Base-by-base conservation (phyloP, 2,888 invertebrate genomes). In the Drosophila robusta region DNA sequence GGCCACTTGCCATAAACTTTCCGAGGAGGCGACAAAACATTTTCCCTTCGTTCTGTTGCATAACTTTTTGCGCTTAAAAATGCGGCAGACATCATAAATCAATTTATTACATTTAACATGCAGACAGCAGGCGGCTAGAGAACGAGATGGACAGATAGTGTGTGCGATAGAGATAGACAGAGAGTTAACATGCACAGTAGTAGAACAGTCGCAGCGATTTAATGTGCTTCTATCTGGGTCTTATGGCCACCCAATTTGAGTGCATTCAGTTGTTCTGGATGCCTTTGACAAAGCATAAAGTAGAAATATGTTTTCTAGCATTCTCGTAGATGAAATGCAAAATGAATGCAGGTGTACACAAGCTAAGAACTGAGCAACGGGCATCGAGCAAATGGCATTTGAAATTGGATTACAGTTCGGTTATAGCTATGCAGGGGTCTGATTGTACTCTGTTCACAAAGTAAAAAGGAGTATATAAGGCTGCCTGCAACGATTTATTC, bases 71-170 rank as follows among this genome's bases (percentile, higher is more conserved):
- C 66, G 86, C 67, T 85, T 55, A 61, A 70, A 75, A 72, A 64
- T 72, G 62, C 56, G 68, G 60, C 88, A 82, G 88, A 82, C 81
- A 82, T 87, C 75, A 87, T 82, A 82, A 82, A 82, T 82, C 81
- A 82, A 87, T 81, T 85, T 75, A 81, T 72, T 67, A 62, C 75
- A 34, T 63, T 62, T 39, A 52, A 36, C 49, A 78, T 49, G 44
- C 67, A 60, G 60, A 76, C 62, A 76, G 44, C 56, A 75, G 69
- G n/a, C 52, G 54, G 47, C 63, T 29, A 51, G 32, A 60, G 49
- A 45, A 12, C 11, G 47, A 60, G 51, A 56, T 51, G 22, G 41
- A 32, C 24, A 42, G 11, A 9, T 24, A 32, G 14, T 16, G 38
- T 9, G 54, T 14, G 32, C 0, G 22, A 22, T 14, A 32, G 24